phyloP scores from a whole-genome alignment of 2,888 invertebrate species.

The Halictus ligatus region DNA sequence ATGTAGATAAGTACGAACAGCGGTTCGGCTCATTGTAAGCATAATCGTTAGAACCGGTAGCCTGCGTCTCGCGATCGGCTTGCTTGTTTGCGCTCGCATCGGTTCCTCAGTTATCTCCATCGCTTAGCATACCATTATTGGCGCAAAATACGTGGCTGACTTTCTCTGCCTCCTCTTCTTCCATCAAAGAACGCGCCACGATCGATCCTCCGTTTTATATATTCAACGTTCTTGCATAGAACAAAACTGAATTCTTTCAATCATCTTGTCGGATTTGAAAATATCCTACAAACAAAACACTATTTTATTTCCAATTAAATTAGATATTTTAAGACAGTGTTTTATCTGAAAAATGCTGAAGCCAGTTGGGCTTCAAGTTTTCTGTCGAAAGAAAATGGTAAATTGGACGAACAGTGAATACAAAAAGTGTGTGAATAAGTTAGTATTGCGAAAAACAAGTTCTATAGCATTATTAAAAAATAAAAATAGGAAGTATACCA shows the following conservation, averaged over 20 bases:
- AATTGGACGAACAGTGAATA: too few species aligned
- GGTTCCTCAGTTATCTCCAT: slow-evolving; percentile 21
- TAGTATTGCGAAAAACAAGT: too few species aligned
- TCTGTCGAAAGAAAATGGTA: too few species aligned
- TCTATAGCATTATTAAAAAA: too few species aligned
- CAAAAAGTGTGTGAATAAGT: too few species aligned
- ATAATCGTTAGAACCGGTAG: slow-evolving; percentile 40
- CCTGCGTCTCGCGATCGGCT: slow-evolving; percentile 12
- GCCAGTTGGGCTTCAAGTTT: too few species aligned
- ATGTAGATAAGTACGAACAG: slow-evolving; percentile 42
- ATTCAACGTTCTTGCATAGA: neutral
- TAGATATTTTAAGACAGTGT: too few species aligned
- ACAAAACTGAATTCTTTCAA: neutral
- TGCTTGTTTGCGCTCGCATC: slow-evolving; percentile 18
- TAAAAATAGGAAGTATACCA: too few species aligned
- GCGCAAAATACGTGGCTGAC: neutral
- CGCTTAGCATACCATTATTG: neutral
- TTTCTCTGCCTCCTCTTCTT: neutral
- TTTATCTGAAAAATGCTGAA: too few species aligned
- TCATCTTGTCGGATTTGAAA: neutral
- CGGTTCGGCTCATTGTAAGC: slow-evolving; percentile 24
- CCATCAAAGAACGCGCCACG: neutral
- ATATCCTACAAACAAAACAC: too few species aligned
- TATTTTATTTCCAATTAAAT: too few species aligned
- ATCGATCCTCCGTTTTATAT: neutral